Evolutionary conservation across 2,888 invertebrate species (phyloP), one percentile per base, ranked within the genome.

Genomic region (Tetrapedia diversipes): DNA sequence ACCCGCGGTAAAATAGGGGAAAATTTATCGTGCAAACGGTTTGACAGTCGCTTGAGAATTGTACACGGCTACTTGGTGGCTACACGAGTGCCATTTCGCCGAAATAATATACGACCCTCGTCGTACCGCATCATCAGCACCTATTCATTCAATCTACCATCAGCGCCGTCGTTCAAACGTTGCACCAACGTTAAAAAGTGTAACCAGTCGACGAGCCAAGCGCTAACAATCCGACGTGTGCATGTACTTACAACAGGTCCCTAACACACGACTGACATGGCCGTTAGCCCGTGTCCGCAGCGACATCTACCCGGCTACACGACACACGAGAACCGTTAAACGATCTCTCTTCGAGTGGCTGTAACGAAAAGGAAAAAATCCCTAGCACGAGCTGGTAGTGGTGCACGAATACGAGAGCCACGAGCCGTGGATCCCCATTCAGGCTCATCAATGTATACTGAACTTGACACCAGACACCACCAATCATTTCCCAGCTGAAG

Each of bases 391-490:
- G n/a, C 4, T 3, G 22, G 19, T 14, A 29, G 29, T 6, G 8
- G 43, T 2, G 19, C 22, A 41, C 39, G 22, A 34, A 34, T n/a
- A 41, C 19, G 64, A 29, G 27, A 27, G n/a, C n/a, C 27, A 53
- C 4, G 39, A 51, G 19, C 16, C 16, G n/a, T 8, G 24, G 14
- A 14, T 14, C 19, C n/a, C 51, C 19, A 53, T 39, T 64, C 51
- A 16, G 19, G 16, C 34, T 56, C 57, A 57, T 66, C 65, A 56
- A 19, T 10, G 45, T 1, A 19, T 29, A 39, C 39, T 64, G 64
- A 66, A 57, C 66, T 66, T 66, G 59, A 66, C 66, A 57, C 37
- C 37, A 56, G 37, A n/a, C 37, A 37, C 37, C 37, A 47, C 34
- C 57, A 37, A 57, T 64, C 64, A 37, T 47, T 56, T 29, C 22